Conservation (phyloP, 2,797 vertebrate species). For the Onychomys torridus region DNA sequence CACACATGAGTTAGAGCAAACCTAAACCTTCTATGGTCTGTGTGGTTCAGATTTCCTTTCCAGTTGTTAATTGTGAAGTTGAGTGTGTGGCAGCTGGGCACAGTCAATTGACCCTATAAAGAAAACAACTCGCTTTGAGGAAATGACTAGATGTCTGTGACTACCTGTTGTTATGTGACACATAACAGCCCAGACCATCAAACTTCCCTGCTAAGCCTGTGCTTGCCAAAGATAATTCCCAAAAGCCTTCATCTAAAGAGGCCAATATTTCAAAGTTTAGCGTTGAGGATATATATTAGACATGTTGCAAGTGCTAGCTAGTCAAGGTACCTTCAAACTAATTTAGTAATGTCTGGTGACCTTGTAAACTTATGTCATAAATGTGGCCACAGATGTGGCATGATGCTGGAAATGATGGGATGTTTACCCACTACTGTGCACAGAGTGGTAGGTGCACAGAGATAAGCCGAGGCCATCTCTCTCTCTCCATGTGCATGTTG, state of each 20-base stretch:
- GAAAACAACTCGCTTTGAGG: constrained; percentile 23
- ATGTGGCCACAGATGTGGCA: neutral
- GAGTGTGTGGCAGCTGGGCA: constrained; percentile 32
- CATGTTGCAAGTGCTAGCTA: neutral
- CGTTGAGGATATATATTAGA: neutral
- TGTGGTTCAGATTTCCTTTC: constrained; percentile 51
- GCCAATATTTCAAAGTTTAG: neutral
- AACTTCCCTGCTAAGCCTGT: neutral
- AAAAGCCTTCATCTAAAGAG: constrained; percentile 20
- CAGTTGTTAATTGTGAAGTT: constrained; percentile 54
- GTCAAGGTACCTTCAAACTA: neutral
- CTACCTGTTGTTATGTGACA: constrained; percentile 55
- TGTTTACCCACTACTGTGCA: neutral
- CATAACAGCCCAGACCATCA: constrained; percentile 48
- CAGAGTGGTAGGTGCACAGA: neutral
- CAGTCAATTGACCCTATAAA: constrained; percentile 25
- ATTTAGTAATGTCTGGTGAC: neutral
- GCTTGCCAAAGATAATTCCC: constrained; percentile 59
- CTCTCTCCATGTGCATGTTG: neutral
- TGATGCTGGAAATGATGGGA: neutral
- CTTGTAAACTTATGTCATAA: neutral
- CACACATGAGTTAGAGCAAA: constrained; percentile 1
- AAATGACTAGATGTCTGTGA: neutral
- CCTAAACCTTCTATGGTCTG: constrained; percentile 55
- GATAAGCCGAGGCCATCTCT: neutral